Percentiles rank a stretch among this genome's conserved stretches.
phyloP scores from a whole-genome alignment of 2,113 vertebrate species.

The Xenopus borealis region DNA sequence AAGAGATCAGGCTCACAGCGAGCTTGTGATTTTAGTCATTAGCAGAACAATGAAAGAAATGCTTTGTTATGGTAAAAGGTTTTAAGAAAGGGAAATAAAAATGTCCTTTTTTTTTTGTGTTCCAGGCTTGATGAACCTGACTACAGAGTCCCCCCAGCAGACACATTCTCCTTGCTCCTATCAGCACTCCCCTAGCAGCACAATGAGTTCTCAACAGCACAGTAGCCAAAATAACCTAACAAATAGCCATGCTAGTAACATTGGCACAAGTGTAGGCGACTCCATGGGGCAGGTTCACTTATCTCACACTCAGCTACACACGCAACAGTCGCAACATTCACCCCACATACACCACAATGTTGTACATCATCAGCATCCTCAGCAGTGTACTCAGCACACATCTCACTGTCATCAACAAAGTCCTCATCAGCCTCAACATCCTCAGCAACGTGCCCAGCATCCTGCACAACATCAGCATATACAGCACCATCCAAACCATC shows the following conservation, averaged over 20 bases:
- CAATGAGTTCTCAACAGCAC: conserved; percentile 79
- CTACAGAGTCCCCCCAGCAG: conserved; percentile 74
- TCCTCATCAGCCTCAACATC: conserved; percentile 68
- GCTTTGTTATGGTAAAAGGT: too few species aligned
- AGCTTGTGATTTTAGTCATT: too few species aligned
- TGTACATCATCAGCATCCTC: conserved; percentile 56
- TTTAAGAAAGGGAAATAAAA: too few species aligned
- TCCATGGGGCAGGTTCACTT: conserved; percentile 76
- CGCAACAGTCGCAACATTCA: conserved; percentile 63
- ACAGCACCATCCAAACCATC: conserved; percentile 55
- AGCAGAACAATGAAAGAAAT: too few species aligned
- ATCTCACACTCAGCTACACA: conserved; percentile 70
- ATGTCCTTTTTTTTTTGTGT: background rate
- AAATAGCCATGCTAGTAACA: conserved; percentile 62
- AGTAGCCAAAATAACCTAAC: conserved; percentile 68
- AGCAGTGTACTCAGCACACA: conserved; percentile 59
- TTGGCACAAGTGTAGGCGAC: conserved; percentile 53
- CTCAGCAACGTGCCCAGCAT: conserved; percentile 64
- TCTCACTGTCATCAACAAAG: conserved; percentile 65
- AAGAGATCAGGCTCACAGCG: too few species aligned
- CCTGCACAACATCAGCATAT: conserved; percentile 63
- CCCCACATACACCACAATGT: conserved; percentile 63
- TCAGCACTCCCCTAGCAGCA: conserved; percentile 77
- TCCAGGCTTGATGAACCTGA: conserved; percentile 76
- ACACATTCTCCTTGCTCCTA: conserved; percentile 86